These are phyloP conservation scores for Anguilla japonica DNA, from an alignment of 2,113 vertebrate species.

Conservation along the genomic window DNA sequence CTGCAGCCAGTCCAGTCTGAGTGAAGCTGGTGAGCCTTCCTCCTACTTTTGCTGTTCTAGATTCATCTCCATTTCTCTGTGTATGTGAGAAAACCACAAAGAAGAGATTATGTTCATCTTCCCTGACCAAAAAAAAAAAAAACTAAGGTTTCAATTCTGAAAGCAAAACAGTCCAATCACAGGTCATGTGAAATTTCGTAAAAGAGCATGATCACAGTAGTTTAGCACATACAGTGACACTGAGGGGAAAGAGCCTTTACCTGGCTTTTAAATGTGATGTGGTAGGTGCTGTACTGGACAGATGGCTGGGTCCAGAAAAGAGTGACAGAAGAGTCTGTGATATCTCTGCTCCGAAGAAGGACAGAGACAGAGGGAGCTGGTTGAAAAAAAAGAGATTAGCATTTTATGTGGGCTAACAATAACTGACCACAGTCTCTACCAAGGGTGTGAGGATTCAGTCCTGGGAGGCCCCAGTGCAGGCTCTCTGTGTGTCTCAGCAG, in stretches of 20 bases:
- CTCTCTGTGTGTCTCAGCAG: too few relatives aligned
- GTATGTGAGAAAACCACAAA: neutral
- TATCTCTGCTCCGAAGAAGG: neutral
- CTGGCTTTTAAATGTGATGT: too few relatives aligned
- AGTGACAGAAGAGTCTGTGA: neutral
- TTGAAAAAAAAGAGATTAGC: neutral
- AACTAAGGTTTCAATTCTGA: neutral
- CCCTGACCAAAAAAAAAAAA: neutral
- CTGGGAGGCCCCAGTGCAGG: too few relatives aligned
- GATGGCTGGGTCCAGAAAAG: neutral
- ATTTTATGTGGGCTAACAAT: neutral
- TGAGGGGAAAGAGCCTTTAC: too few relatives aligned
- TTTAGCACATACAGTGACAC: too few relatives aligned
- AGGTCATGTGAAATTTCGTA: too few relatives aligned
- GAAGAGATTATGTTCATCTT: too few relatives aligned
- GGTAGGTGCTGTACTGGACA: too few relatives aligned
- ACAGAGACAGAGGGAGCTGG: neutral
- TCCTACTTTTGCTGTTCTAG: neutral
- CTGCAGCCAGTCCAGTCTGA: conserved; percentile 68
- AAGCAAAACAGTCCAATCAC: neutral
- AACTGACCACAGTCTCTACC: too few relatives aligned
- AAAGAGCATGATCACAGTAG: too few relatives aligned
- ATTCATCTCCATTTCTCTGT: conserved; percentile 65
- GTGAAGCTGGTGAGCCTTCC: conserved; percentile 60
- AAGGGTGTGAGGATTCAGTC: too few relatives aligned